Base-by-base conservation (phyloP, 2,888 invertebrate genomes). In the Ichneumon xanthorius region DNA sequence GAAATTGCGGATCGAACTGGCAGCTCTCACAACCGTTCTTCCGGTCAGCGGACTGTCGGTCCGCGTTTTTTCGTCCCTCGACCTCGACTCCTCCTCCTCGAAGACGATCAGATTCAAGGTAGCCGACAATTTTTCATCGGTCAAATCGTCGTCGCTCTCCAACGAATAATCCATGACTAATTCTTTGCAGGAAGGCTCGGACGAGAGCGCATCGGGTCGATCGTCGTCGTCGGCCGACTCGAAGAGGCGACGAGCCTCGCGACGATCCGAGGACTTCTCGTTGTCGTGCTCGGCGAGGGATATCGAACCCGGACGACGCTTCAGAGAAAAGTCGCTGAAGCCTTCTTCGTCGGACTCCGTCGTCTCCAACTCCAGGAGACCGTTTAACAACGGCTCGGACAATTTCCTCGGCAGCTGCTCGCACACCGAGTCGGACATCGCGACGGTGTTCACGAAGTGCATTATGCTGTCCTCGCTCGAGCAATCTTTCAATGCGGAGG, bases 381-480 rank as follows among this genome's bases (percentile, higher is more conserved):
- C 65, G 7, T 63, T 72, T 19, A 77, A 68, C 45, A 63, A 58
- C 0, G 78, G 75, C 33, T 81, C 84, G 0, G 84, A 81, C 55
- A 79, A 70, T 67, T 86, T 77, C 22, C 73, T 40, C 1, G 81
- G 71, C 45, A 81, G 53, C 68, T 84, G 77, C 7, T 84, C 84
- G 75, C 84, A 81, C 50, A 45, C 33, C 3, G 84, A 65, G 16
- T 79, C 63, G 0, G 68, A 76, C 11, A 33, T 37, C 0, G 22
- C 79, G 14, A 80, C 40, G 1, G 67, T 73, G 14, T 82, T 82
- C 0, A 85, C 67, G 33, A 85, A 85, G 68, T 77, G 61, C 58
- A 85, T 84, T 19, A 89, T 80, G 67, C 88, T 89, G 6, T 87
- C 87, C 48, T 87, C 72, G 63, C 88, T 90, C 3, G 87, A 87